A percentile compares a stretch with the other conserved stretches of the same genome.
Evolutionary conservation across 1,140 invertebrate genomes (phyloP).

Genomic region (Zaprionus gabonicus): DNA sequence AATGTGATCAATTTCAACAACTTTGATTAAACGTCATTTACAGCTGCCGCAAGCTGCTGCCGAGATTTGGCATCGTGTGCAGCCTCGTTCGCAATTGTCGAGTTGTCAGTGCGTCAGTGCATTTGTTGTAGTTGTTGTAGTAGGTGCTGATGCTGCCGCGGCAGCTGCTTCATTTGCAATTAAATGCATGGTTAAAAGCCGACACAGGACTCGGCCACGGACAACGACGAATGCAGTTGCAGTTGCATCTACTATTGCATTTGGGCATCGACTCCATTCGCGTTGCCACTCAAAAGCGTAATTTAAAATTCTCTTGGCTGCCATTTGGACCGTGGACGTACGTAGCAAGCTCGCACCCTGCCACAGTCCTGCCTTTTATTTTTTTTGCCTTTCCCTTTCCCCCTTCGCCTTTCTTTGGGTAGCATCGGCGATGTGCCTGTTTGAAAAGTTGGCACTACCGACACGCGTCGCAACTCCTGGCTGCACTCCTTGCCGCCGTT

Average conservation of each 20-base stretch:
- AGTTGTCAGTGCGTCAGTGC: slow-evolving; percentile 56
- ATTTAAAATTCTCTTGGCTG: slow-evolving; percentile 82
- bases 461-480: slow-evolving; percentile 41
- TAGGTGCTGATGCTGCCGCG: slow-evolving; percentile 21
- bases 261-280: slow-evolving; percentile 57
- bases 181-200: slow-evolving; percentile 73
- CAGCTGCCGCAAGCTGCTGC: slow-evolving; percentile 55
- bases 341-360: background rate
- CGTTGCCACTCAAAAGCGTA: slow-evolving; percentile 77
- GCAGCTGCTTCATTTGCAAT: slow-evolving; percentile 77
- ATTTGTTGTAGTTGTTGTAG: slow-evolving; percentile 21
- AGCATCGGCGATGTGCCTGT: slow-evolving; percentile 66
- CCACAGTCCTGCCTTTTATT: no score
- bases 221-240: slow-evolving; percentile 12
- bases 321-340: slow-evolving; percentile 64
- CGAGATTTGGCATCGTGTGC: slow-evolving; percentile 43
- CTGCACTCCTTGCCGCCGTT: slow-evolving; percentile 34
- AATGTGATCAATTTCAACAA: slow-evolving; percentile 83
- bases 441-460: slow-evolving; percentile 35
- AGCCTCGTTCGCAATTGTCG: slow-evolving; percentile 56
- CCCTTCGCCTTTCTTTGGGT: slow-evolving; percentile 57
- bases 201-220: slow-evolving; percentile 3
- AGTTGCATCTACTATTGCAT: slow-evolving; percentile 56
- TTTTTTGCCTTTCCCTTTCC: no score
- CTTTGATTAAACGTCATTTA: slow-evolving; percentile 83